Conservation (phyloP, 2,113 vertebrate genomes). For the Apus apus region DNA sequence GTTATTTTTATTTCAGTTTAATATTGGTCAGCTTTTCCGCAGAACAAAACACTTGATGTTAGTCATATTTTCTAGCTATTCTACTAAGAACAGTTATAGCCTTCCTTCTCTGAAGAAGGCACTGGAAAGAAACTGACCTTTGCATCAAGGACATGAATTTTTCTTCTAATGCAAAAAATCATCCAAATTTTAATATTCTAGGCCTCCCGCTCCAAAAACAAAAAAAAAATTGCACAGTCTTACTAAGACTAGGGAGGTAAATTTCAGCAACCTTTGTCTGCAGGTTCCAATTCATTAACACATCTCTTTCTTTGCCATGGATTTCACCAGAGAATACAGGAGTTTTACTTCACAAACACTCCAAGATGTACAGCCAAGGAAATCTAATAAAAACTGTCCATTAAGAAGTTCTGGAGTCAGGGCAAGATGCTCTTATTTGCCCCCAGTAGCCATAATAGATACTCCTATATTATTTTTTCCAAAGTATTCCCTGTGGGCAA, state of each 20-base stretch:
- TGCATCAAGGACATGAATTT: not conserved
- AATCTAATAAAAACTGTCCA: not conserved
- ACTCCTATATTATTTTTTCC: not conserved
- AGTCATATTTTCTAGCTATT: not conserved
- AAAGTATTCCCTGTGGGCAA: not conserved
- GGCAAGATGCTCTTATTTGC: not conserved
- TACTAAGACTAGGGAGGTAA: not conserved
- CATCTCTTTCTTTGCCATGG: not conserved
- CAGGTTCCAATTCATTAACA: not conserved
- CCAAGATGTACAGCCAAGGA: not conserved
- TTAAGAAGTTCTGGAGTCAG: not conserved
- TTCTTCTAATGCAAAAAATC: not conserved
- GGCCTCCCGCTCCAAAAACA: rapidly evolving
- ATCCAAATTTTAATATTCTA: not conserved
- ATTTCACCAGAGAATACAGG: not conserved
- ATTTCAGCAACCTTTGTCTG: not conserved
- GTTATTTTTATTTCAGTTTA: not conserved
- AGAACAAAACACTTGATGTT: not conserved
- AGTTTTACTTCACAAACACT: not conserved
- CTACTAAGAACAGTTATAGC: rapidly evolving
- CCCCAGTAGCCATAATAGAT: not conserved
- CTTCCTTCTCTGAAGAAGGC: not conserved
- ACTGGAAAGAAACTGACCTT: not conserved
- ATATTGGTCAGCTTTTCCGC: not conserved
- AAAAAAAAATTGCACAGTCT: not conserved